Base-by-base conservation (phyloP, 2,888 invertebrate species). In the Clunio marinus region DNA sequence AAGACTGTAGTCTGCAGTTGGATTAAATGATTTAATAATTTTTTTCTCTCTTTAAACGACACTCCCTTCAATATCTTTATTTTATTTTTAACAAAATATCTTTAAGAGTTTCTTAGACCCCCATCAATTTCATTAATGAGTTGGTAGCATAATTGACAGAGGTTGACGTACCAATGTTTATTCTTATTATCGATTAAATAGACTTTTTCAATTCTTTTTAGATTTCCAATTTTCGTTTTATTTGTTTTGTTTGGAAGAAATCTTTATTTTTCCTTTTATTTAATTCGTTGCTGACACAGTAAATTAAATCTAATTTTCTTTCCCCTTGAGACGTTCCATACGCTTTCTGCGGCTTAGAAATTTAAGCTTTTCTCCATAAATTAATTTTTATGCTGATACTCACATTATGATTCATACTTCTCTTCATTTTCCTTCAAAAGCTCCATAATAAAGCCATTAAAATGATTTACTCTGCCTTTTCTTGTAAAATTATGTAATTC, bases 401-500 rank as follows among this genome's bases (percentile, higher is more conserved):
- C 20, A 8, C 22, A 17, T 51, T 51, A 4, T 15, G 41, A 41
- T 15, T 51, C 22, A 51, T 17, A 17, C 17, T 20, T 22, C 22
- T 22, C 51, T 4, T 15, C 51, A 17, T 17, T 51, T 20, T 7
- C 32, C 4, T 32, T 7, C 41, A 3, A n/a, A 3, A 4, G 20
- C 51, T 20, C 20, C n/a, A 41, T 51, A 51, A 17, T 51, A 51
- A 51, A 51, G 51, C 22, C 51, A 51, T 51, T 51, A 51, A 51
- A 51, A 51, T 51, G 51, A 51, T 51, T 51, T 51, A 51, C 51
- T 51, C 17, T 51, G 51, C 51, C 51, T 17, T 32, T 41, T 51
- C 51, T 51, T 51, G 51, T 51, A 51, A 51, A 22, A 51, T 51
- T 51, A 8, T 51, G 51, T 51, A 51, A 51, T 51, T n/a, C 63